Percentiles rank a stretch among this genome's conserved stretches.
phyloP scores from a whole-genome alignment of 2,113 vertebrate genomes.

The Equus quagga region DNA sequence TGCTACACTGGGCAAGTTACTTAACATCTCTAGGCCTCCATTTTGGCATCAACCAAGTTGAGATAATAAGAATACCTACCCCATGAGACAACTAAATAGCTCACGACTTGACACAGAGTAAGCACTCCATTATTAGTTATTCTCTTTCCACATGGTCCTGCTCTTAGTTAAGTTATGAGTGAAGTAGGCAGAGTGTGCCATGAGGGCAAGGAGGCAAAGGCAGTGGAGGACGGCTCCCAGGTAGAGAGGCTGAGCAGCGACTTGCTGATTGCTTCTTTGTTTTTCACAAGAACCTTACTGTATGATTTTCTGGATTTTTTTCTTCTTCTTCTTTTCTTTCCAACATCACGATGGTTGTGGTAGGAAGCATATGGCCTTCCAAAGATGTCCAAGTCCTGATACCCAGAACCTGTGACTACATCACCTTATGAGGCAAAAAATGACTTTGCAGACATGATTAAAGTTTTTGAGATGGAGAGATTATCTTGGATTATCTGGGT shows the following conservation, averaged over 20 bases:
- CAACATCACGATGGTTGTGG: background rate
- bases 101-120: background rate
- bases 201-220: background rate
- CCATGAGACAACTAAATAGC: background rate
- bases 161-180: background rate
- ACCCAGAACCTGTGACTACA: background rate
- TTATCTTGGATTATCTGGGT: background rate
- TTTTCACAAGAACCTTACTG: background rate
- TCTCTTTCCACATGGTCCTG: background rate
- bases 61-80: background rate
- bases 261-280: background rate
- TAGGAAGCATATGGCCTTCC: background rate
- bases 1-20: background rate
- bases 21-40: background rate
- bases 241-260: background rate
- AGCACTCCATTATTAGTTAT: background rate
- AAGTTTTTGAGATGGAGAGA: background rate
- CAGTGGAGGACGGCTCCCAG: background rate
- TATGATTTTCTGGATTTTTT: background rate
- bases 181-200: background rate
- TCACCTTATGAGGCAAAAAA: background rate
- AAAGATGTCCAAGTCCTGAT: background rate
- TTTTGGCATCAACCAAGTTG: background rate
- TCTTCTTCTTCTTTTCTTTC: background rate
- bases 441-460: background rate